A percentile compares a stretch with the other conserved stretches of the same genome.
phyloP scores from a whole-genome alignment of 2,797 vertebrate genomes.

The Propithecus deckenii region DNA sequence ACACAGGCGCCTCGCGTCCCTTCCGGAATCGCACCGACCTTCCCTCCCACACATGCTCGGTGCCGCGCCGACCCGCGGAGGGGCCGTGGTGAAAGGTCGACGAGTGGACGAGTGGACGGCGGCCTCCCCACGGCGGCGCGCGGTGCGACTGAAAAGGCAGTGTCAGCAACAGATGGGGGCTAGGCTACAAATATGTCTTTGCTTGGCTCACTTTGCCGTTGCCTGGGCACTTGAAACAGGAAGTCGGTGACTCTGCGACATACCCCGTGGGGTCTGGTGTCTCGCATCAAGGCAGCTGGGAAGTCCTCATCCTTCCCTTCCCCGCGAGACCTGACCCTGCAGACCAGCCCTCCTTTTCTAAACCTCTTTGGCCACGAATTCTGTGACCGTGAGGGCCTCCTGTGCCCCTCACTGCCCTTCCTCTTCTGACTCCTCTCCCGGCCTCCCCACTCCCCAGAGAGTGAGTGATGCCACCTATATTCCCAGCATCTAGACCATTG shows the following conservation, averaged over 20 bases:
- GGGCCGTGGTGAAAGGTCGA: accelerated
- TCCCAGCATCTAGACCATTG: not conserved
- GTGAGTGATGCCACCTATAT: accelerated
- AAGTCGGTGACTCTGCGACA: not conserved
- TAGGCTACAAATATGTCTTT: not conserved
- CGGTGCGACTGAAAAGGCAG: too few relatives aligned
- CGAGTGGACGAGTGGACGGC: accelerated
- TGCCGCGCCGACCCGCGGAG: accelerated
- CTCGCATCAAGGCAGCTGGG: not conserved
- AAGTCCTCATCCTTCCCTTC: not conserved
- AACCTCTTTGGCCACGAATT: not conserved
- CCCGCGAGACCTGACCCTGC: not conserved
- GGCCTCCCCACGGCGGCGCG: accelerated
- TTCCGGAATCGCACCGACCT: not conserved
- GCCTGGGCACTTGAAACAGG: not conserved
- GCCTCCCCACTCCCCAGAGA: not conserved
- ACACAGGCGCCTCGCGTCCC: accelerated
- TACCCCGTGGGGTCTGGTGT: not conserved
- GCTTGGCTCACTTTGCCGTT: not conserved
- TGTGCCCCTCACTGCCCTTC: not conserved
- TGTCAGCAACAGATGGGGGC: not conserved
- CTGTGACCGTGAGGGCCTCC: not conserved
- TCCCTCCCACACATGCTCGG: accelerated
- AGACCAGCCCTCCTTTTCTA: not conserved
- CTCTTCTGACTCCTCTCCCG: not conserved